phyloP scores from a whole-genome alignment of 2,888 invertebrate genomes.

The Lissonota sp. region DNA sequence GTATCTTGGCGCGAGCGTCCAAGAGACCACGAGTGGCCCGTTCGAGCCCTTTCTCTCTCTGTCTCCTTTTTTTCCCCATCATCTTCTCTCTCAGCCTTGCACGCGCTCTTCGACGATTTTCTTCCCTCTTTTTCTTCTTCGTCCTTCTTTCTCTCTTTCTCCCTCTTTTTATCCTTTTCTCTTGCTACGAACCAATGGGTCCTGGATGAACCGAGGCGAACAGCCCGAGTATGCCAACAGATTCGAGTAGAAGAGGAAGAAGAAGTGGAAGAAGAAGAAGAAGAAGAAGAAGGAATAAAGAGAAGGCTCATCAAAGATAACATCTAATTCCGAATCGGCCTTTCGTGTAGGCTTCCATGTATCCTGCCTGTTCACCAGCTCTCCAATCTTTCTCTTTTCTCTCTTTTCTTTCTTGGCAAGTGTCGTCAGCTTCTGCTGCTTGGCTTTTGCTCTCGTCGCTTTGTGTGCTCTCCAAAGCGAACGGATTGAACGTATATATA shows the following conservation, averaged over 20 bases:
- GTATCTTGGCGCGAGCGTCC: slow-evolving; percentile 80
- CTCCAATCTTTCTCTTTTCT: slow-evolving; percentile 72
- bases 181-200: slow-evolving; percentile 51
- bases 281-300: slow-evolving; percentile 63
- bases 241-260: slow-evolving; percentile 55
- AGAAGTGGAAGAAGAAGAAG: slow-evolving; percentile 42
- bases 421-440: slow-evolving; percentile 63
- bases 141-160: slow-evolving; percentile 20
- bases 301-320: slow-evolving; percentile 81
- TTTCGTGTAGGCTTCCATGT: slow-evolving; percentile 77
- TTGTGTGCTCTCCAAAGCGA: slow-evolving; percentile 57
- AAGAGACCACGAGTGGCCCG: slow-evolving; percentile 57
- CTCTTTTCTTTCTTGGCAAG: slow-evolving; percentile 62
- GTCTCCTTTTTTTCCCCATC: slow-evolving; percentile 8
- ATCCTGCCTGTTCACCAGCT: slow-evolving; percentile 70
- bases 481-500: slow-evolving; percentile 35
- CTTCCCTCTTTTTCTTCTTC: slow-evolving; percentile 20
- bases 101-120: no score
- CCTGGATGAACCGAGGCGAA: slow-evolving; percentile 30
- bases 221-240: slow-evolving; percentile 56
- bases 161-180: slow-evolving; percentile 37
- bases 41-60: slow-evolving; percentile 54
- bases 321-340: slow-evolving; percentile 82
- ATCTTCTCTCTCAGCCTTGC: slow-evolving; percentile 11
- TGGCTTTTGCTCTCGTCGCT: slow-evolving; percentile 58